Conservation (phyloP, 2,113 vertebrate genomes). For the Cavia aperea region DNA sequence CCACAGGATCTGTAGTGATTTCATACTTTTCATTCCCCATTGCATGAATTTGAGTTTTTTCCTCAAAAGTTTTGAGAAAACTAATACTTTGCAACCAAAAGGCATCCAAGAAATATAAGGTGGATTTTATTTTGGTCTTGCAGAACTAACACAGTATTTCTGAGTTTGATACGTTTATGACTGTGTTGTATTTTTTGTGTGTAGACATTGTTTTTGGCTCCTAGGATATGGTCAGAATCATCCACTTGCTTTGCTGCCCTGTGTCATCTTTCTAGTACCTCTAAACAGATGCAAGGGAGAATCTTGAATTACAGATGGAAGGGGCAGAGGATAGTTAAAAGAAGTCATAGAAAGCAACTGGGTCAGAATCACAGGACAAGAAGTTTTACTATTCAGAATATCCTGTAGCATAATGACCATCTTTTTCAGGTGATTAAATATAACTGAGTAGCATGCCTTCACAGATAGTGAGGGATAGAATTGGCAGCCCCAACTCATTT, state of each 20-base stretch:
- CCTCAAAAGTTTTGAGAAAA: constrained; percentile 2
- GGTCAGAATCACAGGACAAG: neutral
- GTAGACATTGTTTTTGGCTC: neutral
- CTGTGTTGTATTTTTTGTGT: neutral
- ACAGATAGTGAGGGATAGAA: neutral
- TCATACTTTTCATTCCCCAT: no score
- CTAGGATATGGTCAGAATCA: neutral
- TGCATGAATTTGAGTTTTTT: no score
- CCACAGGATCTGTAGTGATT: no score
- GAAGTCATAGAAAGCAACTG: neutral
- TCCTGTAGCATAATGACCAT: neutral
- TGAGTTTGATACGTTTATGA: neutral
- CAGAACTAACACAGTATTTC: neutral
- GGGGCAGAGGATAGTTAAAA: neutral
- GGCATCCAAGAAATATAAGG: neutral
- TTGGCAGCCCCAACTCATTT: neutral
- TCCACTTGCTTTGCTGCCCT: neutral
- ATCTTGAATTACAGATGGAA: neutral
- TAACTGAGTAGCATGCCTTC: neutral
- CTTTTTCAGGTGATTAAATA: neutral
- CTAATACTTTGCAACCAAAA: neutral
- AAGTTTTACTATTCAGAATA: neutral
- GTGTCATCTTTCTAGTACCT: neutral
- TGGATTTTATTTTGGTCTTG: constrained; percentile 21
- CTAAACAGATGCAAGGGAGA: neutral